phyloP scores from a whole-genome alignment of 1,140 invertebrate genomes.

The Heliconius nattereri region DNA sequence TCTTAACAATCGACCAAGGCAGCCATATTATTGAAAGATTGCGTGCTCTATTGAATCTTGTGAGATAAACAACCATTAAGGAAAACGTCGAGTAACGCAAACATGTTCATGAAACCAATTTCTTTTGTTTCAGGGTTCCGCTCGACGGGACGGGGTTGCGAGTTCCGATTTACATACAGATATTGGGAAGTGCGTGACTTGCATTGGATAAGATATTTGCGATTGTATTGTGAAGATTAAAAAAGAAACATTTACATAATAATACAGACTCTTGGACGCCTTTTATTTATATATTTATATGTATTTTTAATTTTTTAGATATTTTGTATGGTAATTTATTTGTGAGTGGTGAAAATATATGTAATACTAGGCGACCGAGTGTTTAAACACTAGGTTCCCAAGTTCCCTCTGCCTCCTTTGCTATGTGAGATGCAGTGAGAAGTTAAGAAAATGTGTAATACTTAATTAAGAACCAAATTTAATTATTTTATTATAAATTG shows the following conservation, averaged over 20 bases:
- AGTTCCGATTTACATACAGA: conserved; percentile 65
- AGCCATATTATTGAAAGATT: background rate
- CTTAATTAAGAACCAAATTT: no score
- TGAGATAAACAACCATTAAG: conserved; percentile 54
- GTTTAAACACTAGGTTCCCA: no score
- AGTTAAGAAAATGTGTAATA: no score
- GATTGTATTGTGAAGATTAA: conserved; percentile 30
- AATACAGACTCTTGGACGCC: conserved; percentile 57
- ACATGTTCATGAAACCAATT: conserved; percentile 71
- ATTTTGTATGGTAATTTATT: background rate
- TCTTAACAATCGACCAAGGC: background rate
- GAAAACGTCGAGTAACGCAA: conserved; percentile 55
- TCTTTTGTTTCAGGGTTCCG: conserved; percentile 58
- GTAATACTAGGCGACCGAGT: background rate
- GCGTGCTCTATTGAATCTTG: conserved; percentile 46
- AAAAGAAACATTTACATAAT: conserved; percentile 64
- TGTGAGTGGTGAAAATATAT: background rate
- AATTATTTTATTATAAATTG: no score
- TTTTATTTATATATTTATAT: conserved; percentile 32
- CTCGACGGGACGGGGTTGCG: conserved; percentile 47
- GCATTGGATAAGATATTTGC: conserved; percentile 58
- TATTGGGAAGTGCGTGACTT: conserved; percentile 70
- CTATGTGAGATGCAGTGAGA: no score
- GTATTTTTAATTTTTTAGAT: background rate
- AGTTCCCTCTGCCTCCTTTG: no score